A percentile compares a stretch with the other conserved stretches of the same genome.
Conservation (phyloP, 2,113 vertebrate genomes). For the Rattus norvegicus region GRCr8 NC_086031.1:73682001-73682500, state of each 20-base stretch:
- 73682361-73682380: neutral
- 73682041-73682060: conserved; percentile 70
- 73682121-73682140: conserved; percentile 56
- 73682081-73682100: conserved; percentile 79
- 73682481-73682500: conserved; percentile 70
- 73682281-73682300: neutral
- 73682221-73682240: conserved; percentile 42
- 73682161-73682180: conserved; percentile 22
- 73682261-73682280: conserved; percentile 42
- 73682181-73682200: conserved; percentile 3
- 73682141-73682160: neutral
- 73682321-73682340: conserved; percentile 50
- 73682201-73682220: neutral
- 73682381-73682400: conserved; percentile 28
- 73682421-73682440: neutral
- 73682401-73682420: neutral
- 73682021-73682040: conserved; percentile 59
- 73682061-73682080: conserved; percentile 69
- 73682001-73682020: conserved; percentile 66
- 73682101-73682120: conserved; percentile 75
- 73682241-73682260: neutral
- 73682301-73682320: neutral
- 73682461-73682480: conserved; percentile 68
- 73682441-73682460: neutral
- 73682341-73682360: conserved; percentile 30